Evolutionary conservation across 92 coral and sea anemone species (phyloP), one percentile per base, ranked within the genome.

Genomic region (Diadumene lineata): DNA sequence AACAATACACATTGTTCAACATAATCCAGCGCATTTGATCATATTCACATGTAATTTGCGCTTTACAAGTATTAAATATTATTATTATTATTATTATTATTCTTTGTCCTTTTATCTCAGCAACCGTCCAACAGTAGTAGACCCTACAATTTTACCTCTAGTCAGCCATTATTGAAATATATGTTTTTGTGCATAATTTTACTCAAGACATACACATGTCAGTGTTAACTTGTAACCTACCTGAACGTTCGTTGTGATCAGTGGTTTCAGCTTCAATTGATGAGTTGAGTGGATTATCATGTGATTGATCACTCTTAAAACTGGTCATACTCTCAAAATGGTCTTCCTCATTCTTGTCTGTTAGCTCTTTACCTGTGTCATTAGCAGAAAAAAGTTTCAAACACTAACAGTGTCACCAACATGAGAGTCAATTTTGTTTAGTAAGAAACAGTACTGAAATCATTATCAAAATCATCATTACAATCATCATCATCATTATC

Each of bases 211-310:
- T n/a, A n/a, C n/a, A n/a, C n/a, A n/a, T n/a, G n/a, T n/a, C n/a
- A n/a, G n/a, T n/a, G n/a, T n/a, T n/a, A n/a, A n/a, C n/a, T 25
- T 15, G 27, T 0, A 7, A 23, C 70, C 22, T 60, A 70, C 78
- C 84, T 81, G 85, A 63, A n/a, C 68, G 68, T 17, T 78, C 82
- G 64, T 87, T 87, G 31, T 87, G 79, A 19, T 82, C 82, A 73
- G 82, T 43, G 43, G 34, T 68, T 0, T 26, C 38, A 15, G 62
- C 0, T 44, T 62, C 57, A 18, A 31, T 73, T 11, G 75, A 50
- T n/a, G 60, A 78, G 18, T 67, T 56, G 38, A 60, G 82, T 7
- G 58, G 25, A 30, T 58, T 56, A 13, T 78, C 82, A 23, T 78
- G 82, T 68, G 82, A 78, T 27, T 55, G 82, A 38, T 78, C 82